Evolutionary conservation across 1,140 invertebrate genomes (phyloP).

Genomic region (Drosophila prosaltans): DNA sequence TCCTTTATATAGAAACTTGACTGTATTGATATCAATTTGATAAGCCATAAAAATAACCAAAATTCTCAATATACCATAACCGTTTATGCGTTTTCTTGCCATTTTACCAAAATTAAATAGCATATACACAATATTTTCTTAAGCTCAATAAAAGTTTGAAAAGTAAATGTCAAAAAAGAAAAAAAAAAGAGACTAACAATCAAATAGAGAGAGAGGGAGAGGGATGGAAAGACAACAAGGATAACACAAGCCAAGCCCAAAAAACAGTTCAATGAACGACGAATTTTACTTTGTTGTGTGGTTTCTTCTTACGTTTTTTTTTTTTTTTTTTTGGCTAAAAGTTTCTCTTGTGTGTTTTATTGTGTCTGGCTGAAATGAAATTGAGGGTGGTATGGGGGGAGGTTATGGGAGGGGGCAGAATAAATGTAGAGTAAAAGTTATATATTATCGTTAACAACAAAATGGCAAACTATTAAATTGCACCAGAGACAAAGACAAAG

Average conservation of each 20-base stretch:
- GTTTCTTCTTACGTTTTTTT: background rate
- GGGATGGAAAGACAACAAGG: background rate
- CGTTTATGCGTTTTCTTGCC: background rate
- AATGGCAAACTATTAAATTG: slow-evolving; percentile 57
- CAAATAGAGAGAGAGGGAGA: background rate
- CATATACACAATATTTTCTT: background rate
- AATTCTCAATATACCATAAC: background rate
- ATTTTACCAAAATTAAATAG: background rate
- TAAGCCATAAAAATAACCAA: no score
- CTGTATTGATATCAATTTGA: no score
- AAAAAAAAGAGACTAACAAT: background rate
- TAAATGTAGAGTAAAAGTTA: slow-evolving; percentile 25
- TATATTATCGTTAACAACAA: slow-evolving; percentile 63
- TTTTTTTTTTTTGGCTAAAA: slow-evolving; percentile 38
- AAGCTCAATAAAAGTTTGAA: slow-evolving; percentile 40
- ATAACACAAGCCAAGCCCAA: slow-evolving; percentile 26
- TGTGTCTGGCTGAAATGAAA: background rate
- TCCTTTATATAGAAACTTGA: no score
- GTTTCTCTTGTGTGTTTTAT: slow-evolving; percentile 37
- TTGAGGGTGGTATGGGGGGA: background rate
- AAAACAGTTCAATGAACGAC: slow-evolving; percentile 59
- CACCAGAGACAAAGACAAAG: slow-evolving; percentile 32
- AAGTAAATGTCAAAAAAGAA: slow-evolving; percentile 49
- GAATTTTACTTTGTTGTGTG: slow-evolving; percentile 58
- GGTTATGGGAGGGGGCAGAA: background rate